Base-by-base conservation (phyloP, 2,888 invertebrate genomes). In the Drosophila algonquin region DNA sequence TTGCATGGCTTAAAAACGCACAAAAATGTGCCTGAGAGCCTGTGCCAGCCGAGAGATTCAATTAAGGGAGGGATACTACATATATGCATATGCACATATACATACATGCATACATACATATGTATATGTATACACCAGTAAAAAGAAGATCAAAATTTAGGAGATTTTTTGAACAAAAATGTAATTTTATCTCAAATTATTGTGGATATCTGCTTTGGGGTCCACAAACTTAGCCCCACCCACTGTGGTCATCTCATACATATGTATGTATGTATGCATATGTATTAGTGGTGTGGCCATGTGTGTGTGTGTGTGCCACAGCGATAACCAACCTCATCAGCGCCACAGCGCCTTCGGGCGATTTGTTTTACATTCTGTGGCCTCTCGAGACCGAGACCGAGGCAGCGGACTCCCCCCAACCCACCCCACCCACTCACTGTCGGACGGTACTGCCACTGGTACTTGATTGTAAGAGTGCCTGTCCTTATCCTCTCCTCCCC, bases 311-410 rank as follows among this genome's bases (percentile, higher is more conserved):
- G 64, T 65, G 12, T 40, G 50, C 45, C 46, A 32, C 18, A 50
- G 53, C 68, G 50, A 64, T 52, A 57, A 56, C 18, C 57, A 48
- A 62, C 32, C 61, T 70, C 71, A 75, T 71, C 70, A 68, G 18
- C 14, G 14, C 7, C 40, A 44, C 59, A 46, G n/a, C 12, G 75
- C 75, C 63, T 32, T 46, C 16, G 62, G 62, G 75, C 55, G 45
- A 70, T 65, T 75, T 75, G 59, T 63, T 71, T 60, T 54, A 55
- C 71, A 71, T 75, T 70, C 55, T 40, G 68, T 40, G 53, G n/a
- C 51, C 59, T 32, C 46, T 60, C 40, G 50, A 24, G 52, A 57
- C 55, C 50, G 5, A n/a, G 44, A n/a, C 57, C 27, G 10, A 32
- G 12, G 27, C 24, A 21, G 4, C 27, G 14, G 40, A 44, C 48